These are phyloP conservation scores for Hoplias malabaricus DNA, from an alignment of 2,113 vertebrate genomes.

Conservation along the genomic window DNA sequence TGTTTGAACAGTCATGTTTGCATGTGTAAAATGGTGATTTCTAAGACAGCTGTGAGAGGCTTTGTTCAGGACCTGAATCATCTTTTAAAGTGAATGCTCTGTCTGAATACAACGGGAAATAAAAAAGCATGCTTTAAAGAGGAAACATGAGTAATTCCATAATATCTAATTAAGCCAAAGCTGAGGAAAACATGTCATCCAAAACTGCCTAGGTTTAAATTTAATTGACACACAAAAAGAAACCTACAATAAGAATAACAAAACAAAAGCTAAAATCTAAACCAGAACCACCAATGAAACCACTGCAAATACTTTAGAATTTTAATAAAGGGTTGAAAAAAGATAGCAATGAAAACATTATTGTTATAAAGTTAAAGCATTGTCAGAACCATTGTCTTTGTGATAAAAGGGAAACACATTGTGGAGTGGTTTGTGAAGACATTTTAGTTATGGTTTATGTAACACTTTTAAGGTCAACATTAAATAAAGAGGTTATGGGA, in stretches of 20 bases:
- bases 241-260: too few relatives aligned
- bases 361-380: too few relatives aligned
- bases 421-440: too few relatives aligned
- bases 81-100: too few relatives aligned
- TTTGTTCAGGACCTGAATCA: constrained; percentile 24
- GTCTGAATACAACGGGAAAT: background rate
- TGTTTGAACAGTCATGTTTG: background rate
- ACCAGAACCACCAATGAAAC: background rate
- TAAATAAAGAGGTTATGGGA: too few relatives aligned
- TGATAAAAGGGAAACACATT: too few relatives aligned
- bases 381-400: too few relatives aligned
- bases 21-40: constrained; percentile 9
- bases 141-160: background rate
- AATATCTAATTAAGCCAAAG: constrained; percentile 11
- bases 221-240: background rate
- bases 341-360: too few relatives aligned
- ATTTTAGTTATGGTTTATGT: too few relatives aligned
- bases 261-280: too few relatives aligned
- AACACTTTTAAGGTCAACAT: too few relatives aligned
- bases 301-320: background rate
- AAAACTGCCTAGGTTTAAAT: constrained; percentile 22
- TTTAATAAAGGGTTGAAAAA: background rate
- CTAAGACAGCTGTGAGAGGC: constrained; percentile 13
- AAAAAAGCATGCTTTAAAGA: background rate
- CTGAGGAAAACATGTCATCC: constrained; percentile 13